Evolutionary conservation across 92 coral and sea anemone species (phyloP), one percentile per base, ranked within the genome.

Genomic region (Paramuricea clavata): DNA sequence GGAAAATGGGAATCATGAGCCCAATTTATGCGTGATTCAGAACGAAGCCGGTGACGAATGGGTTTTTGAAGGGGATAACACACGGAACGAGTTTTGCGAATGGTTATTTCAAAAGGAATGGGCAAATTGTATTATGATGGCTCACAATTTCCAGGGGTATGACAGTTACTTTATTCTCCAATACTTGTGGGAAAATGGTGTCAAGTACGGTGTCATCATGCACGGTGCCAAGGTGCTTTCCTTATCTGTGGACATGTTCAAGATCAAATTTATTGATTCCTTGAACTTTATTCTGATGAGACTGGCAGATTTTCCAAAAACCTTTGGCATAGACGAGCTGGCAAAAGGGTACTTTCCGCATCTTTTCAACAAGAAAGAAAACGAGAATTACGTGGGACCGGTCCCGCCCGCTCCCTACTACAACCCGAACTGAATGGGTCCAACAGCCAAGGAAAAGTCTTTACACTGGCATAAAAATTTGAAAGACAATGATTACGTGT

Each of bases 301-400:
- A 61, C 35, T 61, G 28, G 69, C 69, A 1, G 1, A 61, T 15
- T 61, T 61, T 15, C 69, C 69, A 1, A 61, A 61, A 68, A 68
- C 74, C 4, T 68, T 68, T 32, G 74, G 74, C 5, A 5, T 76
- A 30, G 31, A 60, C 22, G 86, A 83, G 5, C 78, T 82, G 1
- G 31, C 59, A 12, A 86, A 86, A 64, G 85, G 85, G 25, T 64
- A 36, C 25, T 87, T 78, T 28, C 83, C 83, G 5, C 83, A 78
- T 2, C 56, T 78, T 0, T 78, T 78, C 11, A 78, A 78, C 43
- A 50, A 28, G 43, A 7, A 7, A 0, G 83, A 78, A 34, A 78
- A 78, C 41, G 60, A 78, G 30, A 6, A 34, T 0, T 78, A 78
- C 8, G 43, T 78, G 12, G 83, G 83, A 12, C 83, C 72, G 5